phyloP scores from a whole-genome alignment of 2,888 invertebrate genomes.

The Thecophora atra region DNA sequence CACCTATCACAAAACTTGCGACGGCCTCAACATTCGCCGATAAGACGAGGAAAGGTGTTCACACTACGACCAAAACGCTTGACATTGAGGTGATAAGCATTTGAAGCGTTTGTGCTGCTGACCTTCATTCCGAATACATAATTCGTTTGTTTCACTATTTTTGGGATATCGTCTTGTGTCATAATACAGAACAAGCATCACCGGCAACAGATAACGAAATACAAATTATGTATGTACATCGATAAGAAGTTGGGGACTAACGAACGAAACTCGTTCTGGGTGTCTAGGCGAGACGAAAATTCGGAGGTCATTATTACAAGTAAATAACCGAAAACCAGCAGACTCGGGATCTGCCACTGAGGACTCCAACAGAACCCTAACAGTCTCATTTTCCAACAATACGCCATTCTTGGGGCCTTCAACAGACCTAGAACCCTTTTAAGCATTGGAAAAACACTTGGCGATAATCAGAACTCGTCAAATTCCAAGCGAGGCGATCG shows the following conservation, averaged over 20 bases:
- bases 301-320: background rate
- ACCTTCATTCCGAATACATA: constrained; percentile 53
- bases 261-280: background rate
- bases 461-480: constrained; percentile 30
- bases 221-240: no score
- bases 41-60: background rate
- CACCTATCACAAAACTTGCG: constrained; percentile 51
- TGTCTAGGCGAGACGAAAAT: background rate
- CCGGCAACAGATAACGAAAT: no score
- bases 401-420: no score
- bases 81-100: constrained; percentile 47
- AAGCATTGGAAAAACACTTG: constrained; percentile 17
- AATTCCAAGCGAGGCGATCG: constrained; percentile 33
- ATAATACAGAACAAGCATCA: no score
- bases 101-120: constrained; percentile 57
- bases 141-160: background rate
- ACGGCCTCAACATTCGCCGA: background rate
- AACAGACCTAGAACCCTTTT: background rate
- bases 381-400: no score
- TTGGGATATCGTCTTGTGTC: background rate
- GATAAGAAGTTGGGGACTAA: no score
- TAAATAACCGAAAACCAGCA: background rate
- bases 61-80: background rate
- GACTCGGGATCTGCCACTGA: background rate
- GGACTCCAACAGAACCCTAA: no score